These are phyloP conservation scores for Gallinago solitaria DNA, from an alignment of 2,797 vertebrate species.

Conservation along the genomic window DNA sequence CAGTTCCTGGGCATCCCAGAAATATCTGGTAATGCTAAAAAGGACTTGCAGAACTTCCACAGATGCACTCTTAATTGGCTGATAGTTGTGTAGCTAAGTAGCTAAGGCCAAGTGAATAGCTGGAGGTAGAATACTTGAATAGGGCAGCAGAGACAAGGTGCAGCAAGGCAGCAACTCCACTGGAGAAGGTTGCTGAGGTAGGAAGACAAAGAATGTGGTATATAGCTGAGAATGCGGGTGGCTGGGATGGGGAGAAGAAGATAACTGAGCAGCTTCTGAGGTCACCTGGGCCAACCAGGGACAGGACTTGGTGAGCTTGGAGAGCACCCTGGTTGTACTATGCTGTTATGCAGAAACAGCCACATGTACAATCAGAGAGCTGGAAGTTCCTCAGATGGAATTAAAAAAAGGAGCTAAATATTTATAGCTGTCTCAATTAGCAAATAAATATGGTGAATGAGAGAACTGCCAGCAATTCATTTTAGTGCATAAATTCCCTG, in stretches of 20 bases:
- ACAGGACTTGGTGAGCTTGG: background rate
- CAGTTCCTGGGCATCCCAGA: background rate
- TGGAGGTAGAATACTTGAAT: background rate
- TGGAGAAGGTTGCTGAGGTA: background rate
- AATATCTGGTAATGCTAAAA: background rate
- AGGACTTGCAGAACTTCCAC: background rate
- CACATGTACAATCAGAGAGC: background rate
- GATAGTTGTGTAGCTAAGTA: background rate
- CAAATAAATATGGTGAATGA: background rate
- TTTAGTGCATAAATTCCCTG: background rate
- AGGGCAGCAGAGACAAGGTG: background rate
- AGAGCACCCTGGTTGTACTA: rapidly evolving
- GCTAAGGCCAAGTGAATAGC: background rate
- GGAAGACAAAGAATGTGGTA: background rate
- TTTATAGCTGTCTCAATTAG: background rate
- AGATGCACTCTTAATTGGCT: background rate
- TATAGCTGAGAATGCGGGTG: background rate
- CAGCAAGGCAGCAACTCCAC: background rate
- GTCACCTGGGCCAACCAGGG: background rate
- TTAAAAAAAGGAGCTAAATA: background rate
- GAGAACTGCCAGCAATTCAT: background rate
- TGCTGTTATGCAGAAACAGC: background rate
- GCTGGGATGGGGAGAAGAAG: background rate
- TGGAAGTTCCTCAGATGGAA: background rate
- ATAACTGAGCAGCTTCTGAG: background rate